phyloP scores from a whole-genome alignment of 2,888 invertebrate species.

The Tetrapedia diversipes region DNA sequence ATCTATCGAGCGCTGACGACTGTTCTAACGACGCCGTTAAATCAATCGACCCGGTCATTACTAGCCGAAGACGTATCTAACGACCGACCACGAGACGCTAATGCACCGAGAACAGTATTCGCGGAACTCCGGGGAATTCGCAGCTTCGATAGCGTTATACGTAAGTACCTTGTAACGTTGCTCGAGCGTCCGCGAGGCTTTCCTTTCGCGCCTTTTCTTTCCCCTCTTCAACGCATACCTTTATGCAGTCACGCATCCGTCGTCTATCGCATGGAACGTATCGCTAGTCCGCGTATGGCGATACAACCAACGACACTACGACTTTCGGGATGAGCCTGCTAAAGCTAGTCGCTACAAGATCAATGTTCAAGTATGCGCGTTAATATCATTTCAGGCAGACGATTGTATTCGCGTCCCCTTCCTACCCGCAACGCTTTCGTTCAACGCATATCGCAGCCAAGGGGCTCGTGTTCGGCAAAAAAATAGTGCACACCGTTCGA shows the following conservation, averaged over 20 bases:
- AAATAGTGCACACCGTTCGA: too few species aligned
- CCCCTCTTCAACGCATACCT: background rate
- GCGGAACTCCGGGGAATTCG: background rate
- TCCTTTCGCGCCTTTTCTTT: background rate
- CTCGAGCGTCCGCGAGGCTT: background rate
- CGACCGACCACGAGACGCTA: slow-evolving; percentile 45
- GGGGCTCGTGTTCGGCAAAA: background rate
- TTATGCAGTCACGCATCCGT: background rate
- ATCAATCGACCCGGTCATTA: slow-evolving; percentile 74
- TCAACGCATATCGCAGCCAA: background rate
- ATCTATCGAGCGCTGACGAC: slow-evolving; percentile 29
- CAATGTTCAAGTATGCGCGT: slow-evolving; percentile 76
- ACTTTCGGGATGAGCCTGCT: slow-evolving; percentile 8
- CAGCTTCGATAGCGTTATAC: slow-evolving; percentile 1
- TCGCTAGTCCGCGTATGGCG: slow-evolving; percentile 1
- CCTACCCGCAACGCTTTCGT: slow-evolving; percentile 6
- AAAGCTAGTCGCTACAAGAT: slow-evolving; percentile 70
- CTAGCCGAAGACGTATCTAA: slow-evolving; percentile 72
- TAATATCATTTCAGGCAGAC: slow-evolving; percentile 74
- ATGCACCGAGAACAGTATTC: slow-evolving; percentile 54
- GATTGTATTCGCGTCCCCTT: background rate
- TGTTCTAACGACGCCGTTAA: slow-evolving; percentile 73
- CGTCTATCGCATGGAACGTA: too few species aligned
- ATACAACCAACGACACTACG: too few species aligned
- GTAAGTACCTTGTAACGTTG: background rate